Conservation (phyloP, 2,113 vertebrate species). For the Eubucco bourcierii region DNA sequence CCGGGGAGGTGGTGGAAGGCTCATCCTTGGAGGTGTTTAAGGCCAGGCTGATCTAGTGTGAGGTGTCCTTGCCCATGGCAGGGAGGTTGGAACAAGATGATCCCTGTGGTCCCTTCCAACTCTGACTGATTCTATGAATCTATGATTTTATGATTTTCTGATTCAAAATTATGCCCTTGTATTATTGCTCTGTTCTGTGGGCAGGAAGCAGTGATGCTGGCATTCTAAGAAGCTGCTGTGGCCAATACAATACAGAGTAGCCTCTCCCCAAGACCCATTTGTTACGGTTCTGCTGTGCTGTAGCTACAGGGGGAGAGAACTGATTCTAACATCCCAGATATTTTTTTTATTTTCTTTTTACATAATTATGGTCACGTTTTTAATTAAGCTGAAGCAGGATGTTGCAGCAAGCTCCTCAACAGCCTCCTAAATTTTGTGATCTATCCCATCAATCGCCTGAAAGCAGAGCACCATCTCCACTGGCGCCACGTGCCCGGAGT, state of each 20-base stretch:
- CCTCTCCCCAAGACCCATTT: not conserved
- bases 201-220: not conserved
- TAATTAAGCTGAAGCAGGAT: constrained; percentile 11
- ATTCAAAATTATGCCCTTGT: not conserved
- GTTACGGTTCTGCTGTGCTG: not conserved
- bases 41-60: too few relatives aligned
- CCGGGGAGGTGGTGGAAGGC: too few relatives aligned
- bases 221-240: not conserved
- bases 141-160: not conserved
- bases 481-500: not conserved
- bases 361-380: not conserved
- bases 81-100: too few relatives aligned
- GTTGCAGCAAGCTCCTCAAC: not conserved
- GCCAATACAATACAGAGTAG: not conserved
- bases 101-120: too few relatives aligned
- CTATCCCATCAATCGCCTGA: not conserved
- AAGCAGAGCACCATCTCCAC: not conserved
- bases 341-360: not conserved
- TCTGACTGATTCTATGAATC: not conserved
- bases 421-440: constrained; percentile 30
- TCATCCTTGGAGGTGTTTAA: too few relatives aligned
- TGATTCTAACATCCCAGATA: not conserved
- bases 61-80: too few relatives aligned
- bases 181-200: not conserved
- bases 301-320: not conserved